Evolutionary conservation across 2,113 vertebrate genomes (phyloP), one percentile per base, ranked within the genome.

Genomic region (Corvus cornix): DNA sequence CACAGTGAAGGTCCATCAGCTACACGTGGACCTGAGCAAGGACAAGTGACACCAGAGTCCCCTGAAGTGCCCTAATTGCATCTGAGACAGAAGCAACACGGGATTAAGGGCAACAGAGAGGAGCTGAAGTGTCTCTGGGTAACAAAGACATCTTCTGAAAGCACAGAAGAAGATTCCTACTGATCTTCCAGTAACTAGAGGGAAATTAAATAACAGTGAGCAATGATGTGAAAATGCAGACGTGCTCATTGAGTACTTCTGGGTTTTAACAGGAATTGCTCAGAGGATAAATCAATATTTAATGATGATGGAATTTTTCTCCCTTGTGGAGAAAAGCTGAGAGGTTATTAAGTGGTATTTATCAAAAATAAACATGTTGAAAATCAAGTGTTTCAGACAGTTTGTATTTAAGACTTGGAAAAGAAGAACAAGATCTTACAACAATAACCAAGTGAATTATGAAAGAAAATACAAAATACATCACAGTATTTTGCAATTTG

Each of bases 271-370:
- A 89, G 68, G 48, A 89, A 53, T 64, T 2, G 26, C 51, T 94
- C 51, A 80, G 68, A 89, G 82, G 59, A 80, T 81, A 92, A 73
- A 94, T 96, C 76, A 95, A 55, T 94, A 91, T 91, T 95, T 95
- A 94, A 96, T 89, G 37, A 53, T 55, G 80, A 87, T 46, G n/a
- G 64, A 66, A 20, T 67, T 77, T 59, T 94, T 86, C 77, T 94
- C 46, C 64, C 41, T 84, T 2, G 1, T 10, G 23, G 16, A 89
- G 51, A 39, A 76, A 84, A 81, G 64, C 74, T 73, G 72, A 91
- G 64, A 92, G 26, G 55, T 84, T 92, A 94, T 95, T 96, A 94
- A 91, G 51, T 58, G 68, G 26, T 62, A 91, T 95, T 94, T 89
- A 93, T 91, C 10, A 95, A 95, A 96, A 94, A 74, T 11, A 95